phyloP scores from a whole-genome alignment of 2,797 vertebrate species.

The Channallabes apus region DNA sequence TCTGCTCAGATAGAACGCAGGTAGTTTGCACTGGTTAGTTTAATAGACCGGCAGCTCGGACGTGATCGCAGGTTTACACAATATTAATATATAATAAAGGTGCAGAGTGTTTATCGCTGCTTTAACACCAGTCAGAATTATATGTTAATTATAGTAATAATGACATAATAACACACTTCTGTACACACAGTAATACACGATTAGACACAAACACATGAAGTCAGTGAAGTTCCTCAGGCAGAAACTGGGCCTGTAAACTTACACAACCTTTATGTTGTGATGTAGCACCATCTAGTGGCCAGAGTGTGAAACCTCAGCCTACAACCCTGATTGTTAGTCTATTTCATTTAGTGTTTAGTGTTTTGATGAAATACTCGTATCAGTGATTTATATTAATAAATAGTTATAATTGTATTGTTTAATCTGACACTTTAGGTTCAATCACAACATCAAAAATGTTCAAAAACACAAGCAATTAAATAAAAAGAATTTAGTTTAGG shows the following conservation, averaged over 20 bases:
- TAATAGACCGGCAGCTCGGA: not conserved
- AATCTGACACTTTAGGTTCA: too few relatives aligned
- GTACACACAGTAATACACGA: not conserved
- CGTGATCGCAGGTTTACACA: too few relatives aligned
- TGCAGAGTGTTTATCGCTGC: not conserved
- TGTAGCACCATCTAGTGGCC: not conserved
- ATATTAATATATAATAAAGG: too few relatives aligned
- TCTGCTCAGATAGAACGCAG: conserved; percentile 75
- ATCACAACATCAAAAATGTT: too few relatives aligned
- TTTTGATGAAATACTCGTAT: too few relatives aligned
- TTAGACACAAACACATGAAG: conserved; percentile 1
- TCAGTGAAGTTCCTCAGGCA: not conserved
- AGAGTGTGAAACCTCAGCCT: not conserved
- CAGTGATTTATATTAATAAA: too few relatives aligned
- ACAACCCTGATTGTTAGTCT: not conserved
- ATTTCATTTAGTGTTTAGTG: too few relatives aligned
- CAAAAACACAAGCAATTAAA: too few relatives aligned
- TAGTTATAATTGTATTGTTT: too few relatives aligned
- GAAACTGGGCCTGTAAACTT: not conserved
- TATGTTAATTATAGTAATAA: too few relatives aligned
- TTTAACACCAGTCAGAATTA: not conserved
- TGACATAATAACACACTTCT: not conserved
- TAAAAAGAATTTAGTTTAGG: too few relatives aligned
- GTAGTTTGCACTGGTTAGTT: conserved; percentile 51
- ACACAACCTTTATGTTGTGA: not conserved